Evolutionary conservation across 2,888 invertebrate species (phyloP).

Genomic region (Pecten maximus): DNA sequence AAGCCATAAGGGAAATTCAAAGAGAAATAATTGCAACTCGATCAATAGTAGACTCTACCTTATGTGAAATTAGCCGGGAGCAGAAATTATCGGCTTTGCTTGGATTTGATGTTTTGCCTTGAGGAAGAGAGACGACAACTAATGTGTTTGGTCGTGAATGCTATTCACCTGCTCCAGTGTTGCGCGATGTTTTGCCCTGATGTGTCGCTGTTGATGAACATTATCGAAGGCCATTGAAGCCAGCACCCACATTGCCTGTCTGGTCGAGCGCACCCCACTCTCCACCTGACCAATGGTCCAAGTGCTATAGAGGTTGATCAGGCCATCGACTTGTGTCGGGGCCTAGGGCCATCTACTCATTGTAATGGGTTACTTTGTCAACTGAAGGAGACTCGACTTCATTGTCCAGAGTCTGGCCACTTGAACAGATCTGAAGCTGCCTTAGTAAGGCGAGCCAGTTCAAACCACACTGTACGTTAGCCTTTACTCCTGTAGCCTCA

Average conservation of each 20-base stretch:
- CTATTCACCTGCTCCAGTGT: constrained; percentile 25
- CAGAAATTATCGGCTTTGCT: constrained; percentile 29
- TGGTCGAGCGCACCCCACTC: neutral
- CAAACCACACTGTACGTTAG: neutral
- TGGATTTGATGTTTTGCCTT: constrained; percentile 25
- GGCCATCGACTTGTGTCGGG: neutral
- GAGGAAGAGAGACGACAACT: neutral
- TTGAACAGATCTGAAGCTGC: neutral
- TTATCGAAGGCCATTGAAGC: constrained; percentile 1
- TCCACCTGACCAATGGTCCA: neutral
- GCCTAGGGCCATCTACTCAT: neutral
- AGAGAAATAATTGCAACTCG: constrained; percentile 39
- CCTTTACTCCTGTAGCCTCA: neutral
- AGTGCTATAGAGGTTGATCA: neutral
- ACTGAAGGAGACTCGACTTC: constrained; percentile 3
- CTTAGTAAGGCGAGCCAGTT: neutral
- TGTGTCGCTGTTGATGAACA: constrained; percentile 16
- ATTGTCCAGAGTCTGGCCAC: constrained; percentile 7
- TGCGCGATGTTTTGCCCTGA: neutral
- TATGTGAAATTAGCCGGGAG: constrained; percentile 20
- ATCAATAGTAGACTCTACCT: constrained; percentile 45
- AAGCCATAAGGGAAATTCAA: constrained; percentile 43
- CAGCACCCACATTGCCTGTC: neutral
- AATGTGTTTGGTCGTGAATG: constrained; percentile 26
- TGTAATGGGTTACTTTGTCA: neutral